Evolutionary conservation across 2,113 vertebrate genomes (phyloP).

Genomic region (Grammomys surdaster): DNA sequence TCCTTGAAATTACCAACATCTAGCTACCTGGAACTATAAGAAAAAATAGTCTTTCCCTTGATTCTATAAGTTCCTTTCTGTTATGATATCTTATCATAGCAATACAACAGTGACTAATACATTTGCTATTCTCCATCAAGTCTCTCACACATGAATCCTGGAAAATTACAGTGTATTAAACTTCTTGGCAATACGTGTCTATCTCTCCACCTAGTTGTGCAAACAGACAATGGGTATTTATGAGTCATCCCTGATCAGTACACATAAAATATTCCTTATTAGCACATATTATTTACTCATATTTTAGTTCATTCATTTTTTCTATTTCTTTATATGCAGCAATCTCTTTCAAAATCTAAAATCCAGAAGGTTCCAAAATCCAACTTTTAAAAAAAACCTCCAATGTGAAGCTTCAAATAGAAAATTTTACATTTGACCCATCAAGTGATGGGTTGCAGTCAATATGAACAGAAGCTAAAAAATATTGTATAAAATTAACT

Average conservation of each 20-base stretch:
- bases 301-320: neutral
- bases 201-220: neutral
- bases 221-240: neutral
- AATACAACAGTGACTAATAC: neutral
- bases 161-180: neutral
- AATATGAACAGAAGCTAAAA: neutral
- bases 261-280: neutral
- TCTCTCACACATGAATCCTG: neutral
- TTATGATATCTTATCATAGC: neutral
- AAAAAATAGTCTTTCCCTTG: neutral
- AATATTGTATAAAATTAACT: neutral
- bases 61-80: neutral
- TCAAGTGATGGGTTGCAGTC: neutral
- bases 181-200: neutral
- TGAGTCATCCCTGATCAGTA: neutral
- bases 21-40: too few relatives aligned
- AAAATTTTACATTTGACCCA: neutral
- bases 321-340: neutral
- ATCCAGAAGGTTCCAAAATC: neutral
- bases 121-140: neutral
- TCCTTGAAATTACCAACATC: neutral
- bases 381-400: neutral
- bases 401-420: neutral
- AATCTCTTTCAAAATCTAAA: neutral
- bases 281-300: neutral